Evolutionary conservation across 2,888 invertebrate species (phyloP), one percentile per base, ranked within the genome.

Genomic region (Pandemis heparana): DNA sequence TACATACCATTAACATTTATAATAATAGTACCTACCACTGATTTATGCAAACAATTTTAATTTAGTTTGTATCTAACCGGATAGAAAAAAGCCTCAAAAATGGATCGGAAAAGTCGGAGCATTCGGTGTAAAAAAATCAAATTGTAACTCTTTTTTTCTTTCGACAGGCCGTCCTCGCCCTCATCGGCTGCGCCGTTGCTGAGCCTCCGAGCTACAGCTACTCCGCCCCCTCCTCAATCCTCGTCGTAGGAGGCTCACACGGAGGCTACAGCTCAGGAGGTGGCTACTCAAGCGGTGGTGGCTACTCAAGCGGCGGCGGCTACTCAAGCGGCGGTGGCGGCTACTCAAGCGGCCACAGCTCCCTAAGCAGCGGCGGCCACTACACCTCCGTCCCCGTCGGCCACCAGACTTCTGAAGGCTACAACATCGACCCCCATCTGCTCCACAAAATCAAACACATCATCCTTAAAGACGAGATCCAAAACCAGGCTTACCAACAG

Each of bases 401-500:
- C 78, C 96, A 96, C 91, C 97, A 97, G 86, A 96, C 96, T 81
- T 96, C 95, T 78, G 98, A 98, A 87, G 98, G 98, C 77, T 97
- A 97, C 87, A 95, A 96, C 89, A 97, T 98, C 76, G 97, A 98
- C 93, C 96, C 96, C 67, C 96, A 96, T 80, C 96, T 98, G 79
- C 95, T 98, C 80, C 97, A 97, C 86, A 97, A 97, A 91, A 96
- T 98, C 87, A 96, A 97, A 87, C 96, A 97, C 92, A 97, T 98
- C 89, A 95, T 98, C 83, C 95, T 98, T 80, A 97, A 97, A 85
- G 97, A 97, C 89, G 98, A 98, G 89, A 89, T 95, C 85, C 95
- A 94, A 72, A 94, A 95, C 84, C 93, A 95, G 77, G 94, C 92
- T 46, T 90, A 86, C 87, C 91, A 92, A 60, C 89, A 91, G 38